Evolutionary conservation across 2,113 vertebrate genomes (phyloP).

Genomic region (Marcusenius ussheri): DNA sequence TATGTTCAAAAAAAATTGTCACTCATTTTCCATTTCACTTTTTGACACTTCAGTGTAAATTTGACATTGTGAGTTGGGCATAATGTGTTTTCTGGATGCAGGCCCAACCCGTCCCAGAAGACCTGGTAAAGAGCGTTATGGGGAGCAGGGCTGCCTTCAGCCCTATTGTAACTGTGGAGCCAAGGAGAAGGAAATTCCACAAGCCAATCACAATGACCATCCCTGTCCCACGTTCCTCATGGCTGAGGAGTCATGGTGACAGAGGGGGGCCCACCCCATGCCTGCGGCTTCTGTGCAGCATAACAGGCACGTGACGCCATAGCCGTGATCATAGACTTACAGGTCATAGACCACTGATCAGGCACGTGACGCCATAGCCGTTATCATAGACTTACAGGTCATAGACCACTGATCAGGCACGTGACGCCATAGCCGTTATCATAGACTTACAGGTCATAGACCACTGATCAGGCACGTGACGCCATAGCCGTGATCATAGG

Average conservation of each 20-base stretch:
- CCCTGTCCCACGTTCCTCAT: slow-evolving; percentile 84
- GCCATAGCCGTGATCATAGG: too few species aligned
- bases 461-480: not conserved
- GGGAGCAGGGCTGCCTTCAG: slow-evolving; percentile 96
- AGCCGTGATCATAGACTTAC: not conserved
- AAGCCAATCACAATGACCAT: slow-evolving; percentile 99
- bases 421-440: slow-evolving; percentile 20
- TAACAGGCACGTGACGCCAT: slow-evolving; percentile 73
- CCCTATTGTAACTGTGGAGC: slow-evolving; percentile 96
- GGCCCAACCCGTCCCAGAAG: slow-evolving; percentile 94
- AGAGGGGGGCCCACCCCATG: slow-evolving; percentile 84
- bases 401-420: slow-evolving; percentile 50
- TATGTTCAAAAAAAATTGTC: not conserved
- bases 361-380: too few species aligned
- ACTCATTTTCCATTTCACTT: not conserved
- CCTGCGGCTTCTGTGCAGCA: slow-evolving; percentile 91
- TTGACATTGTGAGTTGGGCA: not conserved
- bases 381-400: too few species aligned
- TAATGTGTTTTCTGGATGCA: slow-evolving; percentile 34
- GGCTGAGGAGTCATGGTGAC: slow-evolving; percentile 81
- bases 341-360: not conserved
- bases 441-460: not conserved
- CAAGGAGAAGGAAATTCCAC: slow-evolving; percentile 94
- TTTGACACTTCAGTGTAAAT: not conserved
- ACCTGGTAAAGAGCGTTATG: slow-evolving; percentile 86